phyloP scores from a whole-genome alignment of 2,113 vertebrate species.

The Ursus arctos region DNA sequence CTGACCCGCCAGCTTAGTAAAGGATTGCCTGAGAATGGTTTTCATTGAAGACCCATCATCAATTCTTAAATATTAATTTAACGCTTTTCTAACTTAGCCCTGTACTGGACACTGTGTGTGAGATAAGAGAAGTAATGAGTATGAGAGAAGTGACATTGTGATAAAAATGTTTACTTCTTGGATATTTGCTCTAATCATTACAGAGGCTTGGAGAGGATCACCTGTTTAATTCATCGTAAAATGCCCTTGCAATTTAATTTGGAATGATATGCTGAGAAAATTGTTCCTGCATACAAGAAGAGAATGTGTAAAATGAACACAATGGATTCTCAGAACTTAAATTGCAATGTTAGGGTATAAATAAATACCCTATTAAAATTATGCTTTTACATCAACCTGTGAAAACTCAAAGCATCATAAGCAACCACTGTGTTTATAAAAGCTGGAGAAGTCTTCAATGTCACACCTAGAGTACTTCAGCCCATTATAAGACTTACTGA shows the following conservation, averaged over 20 bases:
- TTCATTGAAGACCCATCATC: neutral
- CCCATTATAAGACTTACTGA: neutral
- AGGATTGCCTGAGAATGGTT: neutral
- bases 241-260: constrained; percentile 81
- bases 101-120: neutral
- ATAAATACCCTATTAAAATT: constrained; percentile 87
- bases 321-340: constrained; percentile 82
- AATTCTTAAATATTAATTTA: neutral
- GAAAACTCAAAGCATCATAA: constrained; percentile 84
- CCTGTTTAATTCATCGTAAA: constrained; percentile 79
- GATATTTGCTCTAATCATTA: constrained; percentile 72
- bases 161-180: constrained; percentile 55
- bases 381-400: constrained; percentile 82
- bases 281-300: constrained; percentile 75
- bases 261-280: constrained; percentile 75
- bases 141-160: neutral
- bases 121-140: neutral
- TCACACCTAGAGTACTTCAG: neutral
- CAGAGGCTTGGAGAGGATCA: neutral
- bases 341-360: constrained; percentile 79
- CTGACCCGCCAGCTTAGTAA: neutral
- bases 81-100: neutral
- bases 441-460: constrained; percentile 67
- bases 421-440: constrained; percentile 79
- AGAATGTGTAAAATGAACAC: constrained; percentile 72